Conservation (phyloP, 2,113 vertebrate genomes). For the Amia ocellicauda region DNA sequence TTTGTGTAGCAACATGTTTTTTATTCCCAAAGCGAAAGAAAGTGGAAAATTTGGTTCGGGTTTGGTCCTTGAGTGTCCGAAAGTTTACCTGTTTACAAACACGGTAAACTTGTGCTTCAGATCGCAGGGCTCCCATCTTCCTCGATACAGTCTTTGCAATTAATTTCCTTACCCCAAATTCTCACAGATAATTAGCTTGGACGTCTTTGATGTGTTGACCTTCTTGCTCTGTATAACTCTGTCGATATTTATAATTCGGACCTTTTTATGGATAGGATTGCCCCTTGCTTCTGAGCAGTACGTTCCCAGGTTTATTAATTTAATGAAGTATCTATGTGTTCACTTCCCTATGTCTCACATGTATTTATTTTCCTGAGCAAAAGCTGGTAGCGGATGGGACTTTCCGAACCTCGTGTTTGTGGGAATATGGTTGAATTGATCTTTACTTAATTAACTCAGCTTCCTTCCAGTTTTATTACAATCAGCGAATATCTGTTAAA, state of each 20-base stretch:
- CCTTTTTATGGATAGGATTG: conserved; percentile 6
- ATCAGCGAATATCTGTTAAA: conserved; percentile 26
- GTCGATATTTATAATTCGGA: conserved; percentile 1
- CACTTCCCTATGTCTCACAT: too few species aligned
- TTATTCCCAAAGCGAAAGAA: too few species aligned
- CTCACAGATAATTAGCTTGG: conserved; percentile 14
- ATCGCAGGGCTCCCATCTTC: too few species aligned
- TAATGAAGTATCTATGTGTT: too few species aligned
- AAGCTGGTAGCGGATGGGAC: background rate
- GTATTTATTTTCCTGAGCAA: background rate
- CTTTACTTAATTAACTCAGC: conserved; percentile 12
- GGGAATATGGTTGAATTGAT: conserved; percentile 5
- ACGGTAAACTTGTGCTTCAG: too few species aligned
- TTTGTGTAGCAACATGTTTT: too few species aligned
- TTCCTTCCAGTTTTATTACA: conserved; percentile 11
- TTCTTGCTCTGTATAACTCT: background rate
- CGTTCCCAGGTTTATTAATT: too few species aligned
- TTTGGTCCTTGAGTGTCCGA: too few species aligned
- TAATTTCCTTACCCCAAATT: background rate
- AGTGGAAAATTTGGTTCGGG: too few species aligned
- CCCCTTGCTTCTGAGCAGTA: background rate
- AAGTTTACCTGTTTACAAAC: too few species aligned
- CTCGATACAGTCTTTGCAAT: background rate
- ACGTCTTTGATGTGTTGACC: conserved; percentile 1
- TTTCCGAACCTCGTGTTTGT: background rate